Base-by-base conservation (phyloP, 2,113 vertebrate genomes). In the Edolisoma coerulescens region DNA sequence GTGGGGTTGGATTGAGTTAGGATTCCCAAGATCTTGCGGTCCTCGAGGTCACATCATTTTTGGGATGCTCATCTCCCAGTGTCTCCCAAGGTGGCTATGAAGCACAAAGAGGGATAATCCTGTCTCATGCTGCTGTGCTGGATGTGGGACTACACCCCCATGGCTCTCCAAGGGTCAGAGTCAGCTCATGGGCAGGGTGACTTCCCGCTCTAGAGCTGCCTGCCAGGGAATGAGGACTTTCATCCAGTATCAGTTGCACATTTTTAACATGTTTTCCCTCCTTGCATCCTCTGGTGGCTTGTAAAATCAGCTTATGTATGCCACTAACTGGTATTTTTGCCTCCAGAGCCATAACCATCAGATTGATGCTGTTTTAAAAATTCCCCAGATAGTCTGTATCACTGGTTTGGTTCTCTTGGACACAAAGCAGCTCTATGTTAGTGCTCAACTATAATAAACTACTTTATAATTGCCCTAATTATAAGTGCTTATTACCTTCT, bases 381-480 rank as follows among this genome's bases (percentile, higher is more conserved):
- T 71, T 75, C 89, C 71, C 88, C 49, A 56, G 92, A 10, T 68
- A 75, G 5, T 33, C 80, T 87, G 24, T 68, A 93, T 91, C 44
- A 42, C 82, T 94, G 61, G 16, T 95, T 78, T 89, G 83, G 80
- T 87, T 87, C 92, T 96, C 26, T 78, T 94, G 93, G 92, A 92
- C 94, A 89, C 96, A 64, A 90, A 80, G 69, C 86, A 0, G 79
- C 79, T 89, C 76, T 96, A 35, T 1, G 24, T 93, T 95, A 93
- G 83, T 2, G 5, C 80, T 96, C 86, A 90, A 32, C 90, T 95
- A 65, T 96, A 94, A 94, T 95, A 95, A 97, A 93, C 92, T 96
- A 93, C 92, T 86, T 96, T 92, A 89, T 95, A 97, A 96, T 97
- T 96, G 88, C 90, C 83, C 92, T 96, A 96, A 96, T 96, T 97